Evolutionary conservation across 1,140 invertebrate species (phyloP).

Genomic region (Arctopsyche grandis): DNA sequence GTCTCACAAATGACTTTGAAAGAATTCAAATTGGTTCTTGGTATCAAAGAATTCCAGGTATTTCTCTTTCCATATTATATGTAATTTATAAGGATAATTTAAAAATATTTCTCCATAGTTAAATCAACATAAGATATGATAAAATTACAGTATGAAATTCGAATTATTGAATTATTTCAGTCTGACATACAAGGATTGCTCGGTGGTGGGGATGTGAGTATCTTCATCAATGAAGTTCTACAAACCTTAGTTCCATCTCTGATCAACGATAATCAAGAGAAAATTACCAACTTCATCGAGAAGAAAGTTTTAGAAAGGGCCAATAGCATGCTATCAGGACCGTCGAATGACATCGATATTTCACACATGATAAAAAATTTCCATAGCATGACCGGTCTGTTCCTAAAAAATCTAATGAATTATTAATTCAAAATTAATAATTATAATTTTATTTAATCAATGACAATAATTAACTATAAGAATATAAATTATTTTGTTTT

Average conservation of each 20-base stretch:
- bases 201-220: conserved; percentile 38
- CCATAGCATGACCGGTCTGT: not conserved
- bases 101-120: too few species aligned
- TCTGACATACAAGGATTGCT: conserved; percentile 43
- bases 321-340: not conserved
- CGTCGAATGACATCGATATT: not conserved
- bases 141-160: too few species aligned
- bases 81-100: too few species aligned
- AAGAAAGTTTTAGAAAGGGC: conserved; percentile 22
- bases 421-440: too few species aligned
- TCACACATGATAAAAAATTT: not conserved
- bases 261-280: conserved; percentile 14
- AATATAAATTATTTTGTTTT: not conserved
- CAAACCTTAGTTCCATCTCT: conserved; percentile 28
- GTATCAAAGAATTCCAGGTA: conserved; percentile 15
- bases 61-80: not conserved
- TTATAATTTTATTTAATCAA: too few species aligned
- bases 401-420: not conserved
- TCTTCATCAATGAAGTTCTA: conserved; percentile 42
- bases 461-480: not conserved
- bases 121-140: too few species aligned
- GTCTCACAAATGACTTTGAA: not conserved
- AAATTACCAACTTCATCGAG: conserved; percentile 10
- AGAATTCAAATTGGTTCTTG: conserved; percentile 14
- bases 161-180: conserved; percentile 26